These are phyloP conservation scores for Rhabdomys dilectus DNA, from an alignment of 2,113 vertebrate genomes.

Conservation along the genomic window DNA sequence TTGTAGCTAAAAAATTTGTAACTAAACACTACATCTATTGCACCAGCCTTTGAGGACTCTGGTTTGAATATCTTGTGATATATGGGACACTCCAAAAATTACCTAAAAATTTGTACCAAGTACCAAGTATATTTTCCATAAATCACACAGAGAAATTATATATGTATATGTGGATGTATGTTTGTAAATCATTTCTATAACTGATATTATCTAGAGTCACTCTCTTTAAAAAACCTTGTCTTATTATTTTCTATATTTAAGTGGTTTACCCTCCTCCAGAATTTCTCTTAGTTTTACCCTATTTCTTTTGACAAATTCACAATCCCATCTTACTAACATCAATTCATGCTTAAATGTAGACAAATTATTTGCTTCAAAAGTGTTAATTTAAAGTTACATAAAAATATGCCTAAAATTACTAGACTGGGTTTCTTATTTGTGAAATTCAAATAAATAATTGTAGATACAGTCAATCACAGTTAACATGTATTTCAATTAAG, in stretches of 20 bases:
- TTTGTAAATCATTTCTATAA: background rate
- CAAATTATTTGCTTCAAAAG: background rate
- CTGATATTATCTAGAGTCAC: background rate
- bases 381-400: background rate
- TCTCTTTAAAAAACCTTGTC: background rate
- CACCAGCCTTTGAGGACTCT: accelerated
- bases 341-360: background rate
- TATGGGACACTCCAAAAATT: background rate
- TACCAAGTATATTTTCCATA: background rate
- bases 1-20: background rate
- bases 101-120: background rate
- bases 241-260: slow-evolving; percentile 29
- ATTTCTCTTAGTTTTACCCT: background rate
- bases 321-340: background rate
- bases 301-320: background rate
- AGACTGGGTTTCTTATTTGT: background rate
- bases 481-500: background rate
- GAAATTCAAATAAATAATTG: slow-evolving; percentile 18
- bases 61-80: accelerated
- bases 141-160: background rate
- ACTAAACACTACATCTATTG: too few relatives aligned
- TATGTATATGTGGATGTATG: background rate
- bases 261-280: background rate
- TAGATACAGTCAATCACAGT: background rate
- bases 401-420: background rate